Conservation (phyloP, 2,888 invertebrate genomes). For the Xanthia togata region DNA sequence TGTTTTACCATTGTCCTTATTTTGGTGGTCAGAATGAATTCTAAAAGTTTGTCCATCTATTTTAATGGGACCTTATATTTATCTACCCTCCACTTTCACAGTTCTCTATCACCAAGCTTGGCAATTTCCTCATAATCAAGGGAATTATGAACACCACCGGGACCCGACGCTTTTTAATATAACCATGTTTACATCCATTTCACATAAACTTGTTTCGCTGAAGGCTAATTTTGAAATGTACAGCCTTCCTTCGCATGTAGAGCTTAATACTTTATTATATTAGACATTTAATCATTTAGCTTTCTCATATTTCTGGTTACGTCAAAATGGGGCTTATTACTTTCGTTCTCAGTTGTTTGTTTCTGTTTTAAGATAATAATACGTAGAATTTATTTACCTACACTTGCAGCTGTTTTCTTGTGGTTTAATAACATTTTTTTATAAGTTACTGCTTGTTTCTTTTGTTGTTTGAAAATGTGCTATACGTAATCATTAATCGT, state of each 20-base stretch:
- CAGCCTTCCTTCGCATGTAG: constrained; percentile 14
- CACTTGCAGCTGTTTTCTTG: neutral
- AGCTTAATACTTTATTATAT: constrained; percentile 34
- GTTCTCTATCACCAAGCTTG: constrained; percentile 9
- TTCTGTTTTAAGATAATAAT: neutral
- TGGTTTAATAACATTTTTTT: neutral
- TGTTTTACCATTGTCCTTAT: too few relatives aligned
- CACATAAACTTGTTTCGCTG: constrained; percentile 47
- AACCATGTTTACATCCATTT: constrained; percentile 62
- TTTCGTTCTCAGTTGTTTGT: constrained; percentile 13
- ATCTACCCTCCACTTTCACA: constrained; percentile 1
- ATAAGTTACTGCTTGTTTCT: neutral
- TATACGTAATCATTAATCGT: neutral
- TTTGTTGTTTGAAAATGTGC: neutral
- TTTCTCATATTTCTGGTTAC: constrained; percentile 15
- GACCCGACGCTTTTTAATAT: constrained; percentile 46
- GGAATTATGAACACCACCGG: constrained; percentile 51
- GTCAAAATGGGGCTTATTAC: constrained; percentile 4
- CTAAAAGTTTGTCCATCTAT: too few relatives aligned
- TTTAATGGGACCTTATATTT: constrained; percentile 11
- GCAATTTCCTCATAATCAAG: constrained; percentile 57
- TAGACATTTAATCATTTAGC: constrained; percentile 28
- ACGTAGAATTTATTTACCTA: neutral
- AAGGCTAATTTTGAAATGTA: constrained; percentile 65
- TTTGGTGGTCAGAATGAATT: too few relatives aligned